A percentile compares a stretch with the other conserved stretches of the same genome.
Conservation (phyloP, 2,888 invertebrate species). For the Odontothrips loti region DNA sequence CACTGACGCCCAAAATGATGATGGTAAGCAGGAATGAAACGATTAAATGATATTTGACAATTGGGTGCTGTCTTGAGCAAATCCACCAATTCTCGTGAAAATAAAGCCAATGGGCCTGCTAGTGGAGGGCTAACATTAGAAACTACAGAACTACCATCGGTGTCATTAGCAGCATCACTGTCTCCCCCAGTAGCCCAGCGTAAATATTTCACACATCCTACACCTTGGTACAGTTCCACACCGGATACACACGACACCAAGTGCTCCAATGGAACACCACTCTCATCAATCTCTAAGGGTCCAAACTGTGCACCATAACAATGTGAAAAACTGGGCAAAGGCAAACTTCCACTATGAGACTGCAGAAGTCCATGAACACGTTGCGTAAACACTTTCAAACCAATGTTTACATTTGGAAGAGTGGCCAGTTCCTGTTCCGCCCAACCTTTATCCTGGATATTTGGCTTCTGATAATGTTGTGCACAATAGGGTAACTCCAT, state of each 20-base stretch:
- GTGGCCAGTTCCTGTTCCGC: conserved; percentile 65
- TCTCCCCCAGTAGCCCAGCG: conserved; percentile 44
- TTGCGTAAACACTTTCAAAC: conserved; percentile 58
- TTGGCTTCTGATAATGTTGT: conserved; percentile 37
- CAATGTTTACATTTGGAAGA: conserved; percentile 56
- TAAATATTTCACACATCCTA: conserved; percentile 55
- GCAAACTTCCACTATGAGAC: conserved; percentile 71
- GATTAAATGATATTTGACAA: conserved; percentile 75
- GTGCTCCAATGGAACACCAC: conserved; percentile 84
- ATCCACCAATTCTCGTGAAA: conserved; percentile 84
- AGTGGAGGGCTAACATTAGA: conserved; percentile 57
- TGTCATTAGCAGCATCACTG: conserved; percentile 27
- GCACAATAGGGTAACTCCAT: conserved; percentile 2
- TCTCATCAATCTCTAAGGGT: conserved; percentile 53
- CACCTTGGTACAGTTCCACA: conserved; percentile 54
- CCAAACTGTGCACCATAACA: conserved; percentile 76
- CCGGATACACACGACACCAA: conserved; percentile 78
- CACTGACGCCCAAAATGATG: conserved; percentile 95
- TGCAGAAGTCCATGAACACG: conserved; percentile 65
- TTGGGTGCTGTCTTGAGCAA: conserved; percentile 74
- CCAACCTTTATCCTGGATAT: conserved; percentile 61
- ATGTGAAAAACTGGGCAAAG: conserved; percentile 72
- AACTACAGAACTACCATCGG: conserved; percentile 1
- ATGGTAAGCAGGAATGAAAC: conserved; percentile 92
- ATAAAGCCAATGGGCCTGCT: conserved; percentile 68